These are phyloP conservation scores for Pegea sp. DNA, from an alignment of 23 tunicate species.

Conservation along the genomic window DNA sequence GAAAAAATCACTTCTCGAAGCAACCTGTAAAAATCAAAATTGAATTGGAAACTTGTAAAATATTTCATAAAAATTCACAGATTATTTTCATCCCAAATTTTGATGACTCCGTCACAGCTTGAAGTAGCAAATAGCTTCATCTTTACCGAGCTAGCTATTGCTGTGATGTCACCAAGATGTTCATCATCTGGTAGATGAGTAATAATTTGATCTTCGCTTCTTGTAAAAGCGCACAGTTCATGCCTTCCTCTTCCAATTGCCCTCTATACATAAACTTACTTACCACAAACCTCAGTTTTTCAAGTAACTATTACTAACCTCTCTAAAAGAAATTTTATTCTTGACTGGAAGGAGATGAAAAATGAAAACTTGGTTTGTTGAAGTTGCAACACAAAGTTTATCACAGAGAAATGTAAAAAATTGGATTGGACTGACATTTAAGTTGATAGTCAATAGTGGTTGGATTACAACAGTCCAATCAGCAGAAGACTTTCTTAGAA, in stretches of 20 bases:
- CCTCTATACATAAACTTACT: neutral
- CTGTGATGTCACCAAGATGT: slow-evolving; percentile 24
- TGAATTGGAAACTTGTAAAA: neutral
- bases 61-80: neutral
- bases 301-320: neutral
- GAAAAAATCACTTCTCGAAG: slow-evolving; percentile 45
- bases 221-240: neutral
- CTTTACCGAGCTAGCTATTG: slow-evolving; percentile 12
- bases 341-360: neutral
- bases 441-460: neutral
- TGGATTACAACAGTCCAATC: neutral
- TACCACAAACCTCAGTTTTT: neutral
- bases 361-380: neutral
- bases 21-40: slow-evolving; percentile 12
- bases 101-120: slow-evolving; percentile 54
- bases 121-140: slow-evolving; percentile 48
- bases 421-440: neutral
- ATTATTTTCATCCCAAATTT: slow-evolving; percentile 81
- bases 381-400: neutral
- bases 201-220: neutral
- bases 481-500: neutral
- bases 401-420: neutral
- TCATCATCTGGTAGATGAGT: slow-evolving; percentile 52
- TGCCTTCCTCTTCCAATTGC: neutral
- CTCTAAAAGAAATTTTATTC: neutral